These are phyloP conservation scores for Atta texana DNA, from an alignment of 1,140 invertebrate genomes.

Conservation along the genomic window DNA sequence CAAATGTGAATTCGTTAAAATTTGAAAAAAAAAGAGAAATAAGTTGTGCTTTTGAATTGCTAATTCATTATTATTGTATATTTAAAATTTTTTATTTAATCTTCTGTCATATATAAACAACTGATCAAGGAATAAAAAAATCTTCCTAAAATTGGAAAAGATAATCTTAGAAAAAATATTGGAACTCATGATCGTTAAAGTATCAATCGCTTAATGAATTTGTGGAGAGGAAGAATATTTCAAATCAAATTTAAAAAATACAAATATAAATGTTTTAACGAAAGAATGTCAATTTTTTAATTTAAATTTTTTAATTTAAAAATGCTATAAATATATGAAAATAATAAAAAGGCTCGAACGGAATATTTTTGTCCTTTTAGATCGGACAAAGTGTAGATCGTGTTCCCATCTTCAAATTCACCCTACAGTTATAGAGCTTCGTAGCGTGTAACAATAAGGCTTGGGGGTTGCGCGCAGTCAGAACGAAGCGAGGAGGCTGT, in stretches of 20 bases:
- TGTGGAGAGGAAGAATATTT: neutral
- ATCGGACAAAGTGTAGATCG: neutral
- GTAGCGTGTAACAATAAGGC: constrained; percentile 42
- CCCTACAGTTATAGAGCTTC: too few species aligned
- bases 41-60: neutral
- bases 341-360: neutral
- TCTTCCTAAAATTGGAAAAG: neutral
- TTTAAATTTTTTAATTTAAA: neutral
- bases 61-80: neutral
- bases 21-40: neutral
- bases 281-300: neutral
- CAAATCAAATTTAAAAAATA: neutral
- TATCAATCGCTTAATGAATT: neutral
- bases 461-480: constrained; percentile 80
- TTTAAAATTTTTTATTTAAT: constrained; percentile 8
- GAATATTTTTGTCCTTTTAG: neutral
- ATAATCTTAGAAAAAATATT: neutral
- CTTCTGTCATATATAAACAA: neutral
- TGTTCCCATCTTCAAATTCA: neutral
- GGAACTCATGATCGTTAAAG: too few species aligned
- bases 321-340: neutral
- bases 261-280: neutral
- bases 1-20: neutral
- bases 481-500: constrained; percentile 76
- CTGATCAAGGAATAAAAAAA: neutral